Base-by-base conservation (phyloP, 2,888 invertebrate species). In the Drosophila bunnanda region DNA sequence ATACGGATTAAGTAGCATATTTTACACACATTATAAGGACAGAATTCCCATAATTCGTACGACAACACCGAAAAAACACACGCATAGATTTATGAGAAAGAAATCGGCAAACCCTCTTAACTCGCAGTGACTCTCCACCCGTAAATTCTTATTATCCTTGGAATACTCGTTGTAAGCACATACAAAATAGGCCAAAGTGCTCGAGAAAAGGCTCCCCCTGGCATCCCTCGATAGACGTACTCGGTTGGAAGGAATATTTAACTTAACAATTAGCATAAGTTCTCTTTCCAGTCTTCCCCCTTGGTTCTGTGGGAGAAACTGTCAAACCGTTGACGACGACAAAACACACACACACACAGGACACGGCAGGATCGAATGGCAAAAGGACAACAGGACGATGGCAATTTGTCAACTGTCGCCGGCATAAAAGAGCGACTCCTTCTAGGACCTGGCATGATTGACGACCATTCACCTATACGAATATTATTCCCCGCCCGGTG, bases 371-470 rank as follows among this genome's bases (percentile, higher is more conserved):
- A 53, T 53, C 58, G 48, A 55, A 61, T 54, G 39, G 54, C 59
- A 55, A 72, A 83, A 81, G 82, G 72, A 86, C 87, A 83, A 72
- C 84, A 79, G 82, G 61, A 80, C 72, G 65, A 72, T 54, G 61
- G 64, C 80, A 87, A 84, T 84, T 84, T 84, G 83, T 84, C 83
- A 84, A 84, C 80, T 87, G 83, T 84, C 87, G 82, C 75, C 60
- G 65, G 41, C 68, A 82, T 80, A 82, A 82, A 71, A 57, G 38
- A 54, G 54, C 67, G 59, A 65, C 69, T 69, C 55, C 66, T 55
- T 62, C 77, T 72, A 56, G 78, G 78, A 62, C 65, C 64, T 61
- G 69, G 58, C 67, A 82, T 87, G 83, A 84, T 84, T 84, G 83
- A 84, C 83, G 83, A 84, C 75, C 72, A 59, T 46, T 81, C 71